These are phyloP conservation scores for Corythornis cristatus DNA, from an alignment of 2,113 vertebrate genomes.

Conservation along the genomic window DNA sequence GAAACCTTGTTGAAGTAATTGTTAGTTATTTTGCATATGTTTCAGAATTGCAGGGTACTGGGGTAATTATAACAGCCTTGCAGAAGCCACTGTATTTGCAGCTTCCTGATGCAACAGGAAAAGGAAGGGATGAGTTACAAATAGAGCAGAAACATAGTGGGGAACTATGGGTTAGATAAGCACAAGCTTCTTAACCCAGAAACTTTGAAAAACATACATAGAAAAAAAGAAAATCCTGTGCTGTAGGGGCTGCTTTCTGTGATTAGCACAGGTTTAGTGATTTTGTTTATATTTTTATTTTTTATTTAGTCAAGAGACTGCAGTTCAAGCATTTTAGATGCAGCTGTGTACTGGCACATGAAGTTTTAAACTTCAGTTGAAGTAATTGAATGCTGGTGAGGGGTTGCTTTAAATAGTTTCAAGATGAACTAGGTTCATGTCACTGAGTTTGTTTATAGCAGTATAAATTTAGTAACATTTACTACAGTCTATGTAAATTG, in stretches of 20 bases:
- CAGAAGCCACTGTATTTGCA: constrained; percentile 55
- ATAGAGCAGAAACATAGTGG: background rate
- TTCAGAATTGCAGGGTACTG: constrained; percentile 34
- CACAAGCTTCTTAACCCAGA: background rate
- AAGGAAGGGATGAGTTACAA: constrained; percentile 64
- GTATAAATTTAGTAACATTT: background rate
- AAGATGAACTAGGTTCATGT: background rate
- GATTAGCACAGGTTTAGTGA: constrained; percentile 17
- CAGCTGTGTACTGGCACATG: background rate
- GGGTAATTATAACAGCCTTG: constrained; percentile 44
- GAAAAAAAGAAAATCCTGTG: background rate
- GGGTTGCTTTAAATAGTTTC: background rate
- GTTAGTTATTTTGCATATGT: background rate
- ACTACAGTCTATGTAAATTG: background rate
- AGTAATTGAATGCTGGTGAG: background rate
- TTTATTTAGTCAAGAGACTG: background rate
- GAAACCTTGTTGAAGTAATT: background rate
- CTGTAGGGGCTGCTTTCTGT: background rate
- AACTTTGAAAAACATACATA: background rate
- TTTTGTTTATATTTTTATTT: background rate
- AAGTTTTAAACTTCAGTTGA: background rate
- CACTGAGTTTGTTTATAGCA: background rate
- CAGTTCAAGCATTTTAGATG: background rate
- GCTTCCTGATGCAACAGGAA: constrained; percentile 72
- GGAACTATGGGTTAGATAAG: constrained; percentile 28